These are phyloP conservation scores for Palaemon carinicauda DNA, from an alignment of 1,140 invertebrate species.

Conservation along the genomic window DNA sequence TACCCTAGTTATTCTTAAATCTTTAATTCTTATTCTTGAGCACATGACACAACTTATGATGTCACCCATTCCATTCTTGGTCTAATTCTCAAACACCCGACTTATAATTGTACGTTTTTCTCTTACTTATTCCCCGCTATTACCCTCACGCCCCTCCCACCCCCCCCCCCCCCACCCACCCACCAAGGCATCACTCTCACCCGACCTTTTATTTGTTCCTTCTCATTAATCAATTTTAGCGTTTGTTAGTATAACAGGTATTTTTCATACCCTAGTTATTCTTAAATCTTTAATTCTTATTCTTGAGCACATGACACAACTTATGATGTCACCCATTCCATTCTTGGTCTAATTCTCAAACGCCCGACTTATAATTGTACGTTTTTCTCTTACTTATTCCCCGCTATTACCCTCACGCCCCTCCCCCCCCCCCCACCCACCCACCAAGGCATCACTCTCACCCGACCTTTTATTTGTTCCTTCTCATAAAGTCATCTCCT, in stretches of 20 bases:
- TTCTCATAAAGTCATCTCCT: neutral
- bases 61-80: neutral
- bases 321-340: neutral
- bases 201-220: too few species aligned
- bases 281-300: too few species aligned
- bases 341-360: neutral
- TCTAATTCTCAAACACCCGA: neutral
- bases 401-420: neutral
- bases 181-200: neutral
- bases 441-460: neutral
- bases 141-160: neutral
- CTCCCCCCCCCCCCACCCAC: neutral
- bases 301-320: too few species aligned
- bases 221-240: too few species aligned
- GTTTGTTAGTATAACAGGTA: too few species aligned
- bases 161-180: too few species aligned
- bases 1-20: too few species aligned
- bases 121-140: neutral
- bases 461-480: too few species aligned
- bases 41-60: too few species aligned
- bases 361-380: neutral
- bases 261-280: too few species aligned
- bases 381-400: neutral
- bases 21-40: too few species aligned
- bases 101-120: neutral